phyloP scores from a whole-genome alignment of 2,888 invertebrate genomes.

The Caenorhabditis zanzibari region DNA sequence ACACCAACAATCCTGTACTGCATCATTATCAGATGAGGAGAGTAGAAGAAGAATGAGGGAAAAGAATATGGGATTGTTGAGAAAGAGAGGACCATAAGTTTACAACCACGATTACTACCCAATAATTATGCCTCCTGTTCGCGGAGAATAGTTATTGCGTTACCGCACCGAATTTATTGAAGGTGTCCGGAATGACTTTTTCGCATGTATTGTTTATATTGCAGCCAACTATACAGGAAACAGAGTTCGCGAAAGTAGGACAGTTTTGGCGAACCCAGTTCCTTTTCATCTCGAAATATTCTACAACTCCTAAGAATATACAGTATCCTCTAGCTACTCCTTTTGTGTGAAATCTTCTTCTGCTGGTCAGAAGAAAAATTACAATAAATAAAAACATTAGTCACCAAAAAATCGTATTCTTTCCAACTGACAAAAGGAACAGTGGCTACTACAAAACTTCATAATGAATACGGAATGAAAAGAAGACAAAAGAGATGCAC shows the following conservation, averaged over 20 bases:
- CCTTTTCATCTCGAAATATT: too few relatives aligned
- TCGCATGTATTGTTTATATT: slow-evolving; percentile 21
- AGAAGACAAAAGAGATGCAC: slow-evolving; percentile 7
- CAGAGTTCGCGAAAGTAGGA: not conserved
- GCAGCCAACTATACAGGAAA: slow-evolving; percentile 15
- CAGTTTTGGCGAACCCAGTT: not conserved
- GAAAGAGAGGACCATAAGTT: slow-evolving; percentile 52
- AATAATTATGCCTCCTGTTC: slow-evolving; percentile 46
- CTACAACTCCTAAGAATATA: too few relatives aligned
- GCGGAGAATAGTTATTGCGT: slow-evolving; percentile 44
- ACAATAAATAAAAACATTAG: not conserved
- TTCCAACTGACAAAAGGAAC: not conserved
- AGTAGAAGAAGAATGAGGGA: slow-evolving; percentile 10
- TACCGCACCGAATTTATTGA: slow-evolving; percentile 50
- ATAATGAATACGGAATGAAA: slow-evolving; percentile 6
- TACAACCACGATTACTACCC: slow-evolving; percentile 53
- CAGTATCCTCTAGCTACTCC: not conserved
- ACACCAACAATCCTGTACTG: slow-evolving; percentile 41
- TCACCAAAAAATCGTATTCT: slow-evolving; percentile 3
- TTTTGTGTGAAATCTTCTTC: not conserved
- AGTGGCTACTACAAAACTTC: slow-evolving; percentile 24
- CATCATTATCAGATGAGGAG: slow-evolving; percentile 53
- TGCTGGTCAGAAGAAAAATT: not conserved
- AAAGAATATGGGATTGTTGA: not conserved
- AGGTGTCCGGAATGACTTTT: slow-evolving; percentile 48